Conservation (phyloP, 2,113 vertebrate genomes). For the Apistogramma diplotaenia region DNA sequence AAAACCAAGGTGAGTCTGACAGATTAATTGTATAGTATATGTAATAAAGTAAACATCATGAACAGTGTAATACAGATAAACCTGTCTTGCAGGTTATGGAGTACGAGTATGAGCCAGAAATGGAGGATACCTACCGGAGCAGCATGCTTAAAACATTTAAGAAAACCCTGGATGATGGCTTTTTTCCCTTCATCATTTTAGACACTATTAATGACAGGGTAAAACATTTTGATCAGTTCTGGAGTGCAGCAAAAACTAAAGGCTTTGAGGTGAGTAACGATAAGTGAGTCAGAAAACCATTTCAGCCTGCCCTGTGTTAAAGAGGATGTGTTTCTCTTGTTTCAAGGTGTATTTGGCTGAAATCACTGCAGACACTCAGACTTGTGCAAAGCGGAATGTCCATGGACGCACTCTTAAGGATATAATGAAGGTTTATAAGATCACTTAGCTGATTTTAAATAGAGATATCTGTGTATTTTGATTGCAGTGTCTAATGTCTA, state of each 20-base stretch:
- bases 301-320: not conserved
- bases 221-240: conserved; percentile 97
- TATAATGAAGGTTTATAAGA: conserved; percentile 85
- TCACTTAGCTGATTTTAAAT: not conserved
- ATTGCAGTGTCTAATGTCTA: not conserved
- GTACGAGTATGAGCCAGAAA: conserved; percentile 96
- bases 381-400: conserved; percentile 93
- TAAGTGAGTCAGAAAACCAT: not conserved
- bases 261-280: conserved; percentile 89
- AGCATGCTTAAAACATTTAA: conserved; percentile 99
- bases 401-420: conserved; percentile 93
- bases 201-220: conserved; percentile 96
- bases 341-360: conserved; percentile 95
- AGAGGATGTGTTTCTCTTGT: not conserved
- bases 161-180: conserved; percentile 97
- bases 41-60: not conserved
- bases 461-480: not conserved
- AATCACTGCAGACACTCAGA: conserved; percentile 93
- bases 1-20: conserved; percentile 88
- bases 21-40: not conserved
- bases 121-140: conserved; percentile 95
- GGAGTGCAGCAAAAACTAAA: conserved; percentile 98
- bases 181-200: conserved; percentile 98
- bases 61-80: not conserved
- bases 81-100: conserved; percentile 84